Percentiles rank a stretch among this genome's conserved stretches.
Conservation (phyloP, 2,888 invertebrate genomes). For the Acleris literana region DNA sequence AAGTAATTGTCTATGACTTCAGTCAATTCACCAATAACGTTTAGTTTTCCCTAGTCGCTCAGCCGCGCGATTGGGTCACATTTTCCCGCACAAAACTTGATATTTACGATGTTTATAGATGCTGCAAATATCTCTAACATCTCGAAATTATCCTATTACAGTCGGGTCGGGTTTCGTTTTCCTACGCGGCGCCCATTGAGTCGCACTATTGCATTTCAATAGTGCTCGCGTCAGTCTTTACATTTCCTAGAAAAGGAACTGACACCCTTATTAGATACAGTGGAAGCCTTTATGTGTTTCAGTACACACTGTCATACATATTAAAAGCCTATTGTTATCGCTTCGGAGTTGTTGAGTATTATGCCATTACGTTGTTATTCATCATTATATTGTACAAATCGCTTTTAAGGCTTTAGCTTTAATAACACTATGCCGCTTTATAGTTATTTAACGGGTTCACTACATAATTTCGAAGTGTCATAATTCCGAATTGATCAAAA, state of each 20-base stretch:
- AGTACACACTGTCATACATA: slow-evolving; percentile 10
- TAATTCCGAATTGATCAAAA: too few species aligned
- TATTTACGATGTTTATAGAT: slow-evolving; percentile 12
- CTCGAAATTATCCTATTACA: slow-evolving; percentile 12
- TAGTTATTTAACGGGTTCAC: too few species aligned
- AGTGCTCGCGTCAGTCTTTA: neutral
- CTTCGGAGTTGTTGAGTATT: neutral
- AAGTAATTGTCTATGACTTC: slow-evolving; percentile 6
- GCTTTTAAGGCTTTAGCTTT: too few species aligned
- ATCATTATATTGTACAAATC: neutral
- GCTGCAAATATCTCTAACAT: slow-evolving; percentile 20
- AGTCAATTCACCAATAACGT: neutral
- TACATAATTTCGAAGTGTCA: too few species aligned
- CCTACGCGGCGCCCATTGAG: neutral
- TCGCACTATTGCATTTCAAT: slow-evolving; percentile 4
- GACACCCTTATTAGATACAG: slow-evolving; percentile 18
- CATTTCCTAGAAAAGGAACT: slow-evolving; percentile 1
- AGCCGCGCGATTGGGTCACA: neutral
- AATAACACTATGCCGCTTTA: too few species aligned
- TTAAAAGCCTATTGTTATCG: slow-evolving; percentile 19
- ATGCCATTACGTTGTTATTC: neutral
- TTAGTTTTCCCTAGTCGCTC: neutral
- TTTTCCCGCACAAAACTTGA: neutral
- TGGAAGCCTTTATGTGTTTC: slow-evolving; percentile 21
- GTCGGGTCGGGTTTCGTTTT: slow-evolving; percentile 10